These are phyloP conservation scores for Anniella stebbinsi DNA, from an alignment of 2,797 vertebrate genomes.

Conservation along the genomic window DNA sequence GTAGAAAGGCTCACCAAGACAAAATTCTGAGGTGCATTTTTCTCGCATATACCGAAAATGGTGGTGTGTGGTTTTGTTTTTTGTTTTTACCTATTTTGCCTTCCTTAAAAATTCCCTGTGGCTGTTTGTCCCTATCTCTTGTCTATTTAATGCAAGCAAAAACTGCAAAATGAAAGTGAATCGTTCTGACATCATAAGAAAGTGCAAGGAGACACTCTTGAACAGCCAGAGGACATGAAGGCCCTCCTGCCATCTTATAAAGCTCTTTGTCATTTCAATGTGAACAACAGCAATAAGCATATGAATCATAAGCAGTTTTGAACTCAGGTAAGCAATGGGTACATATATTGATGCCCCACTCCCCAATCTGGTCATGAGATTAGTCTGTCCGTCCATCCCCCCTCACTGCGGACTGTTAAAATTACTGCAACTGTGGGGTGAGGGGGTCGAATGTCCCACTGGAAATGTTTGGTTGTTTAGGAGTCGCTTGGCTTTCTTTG, in stretches of 20 bases:
- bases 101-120: constrained; percentile 63
- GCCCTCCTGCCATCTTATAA: constrained; percentile 67
- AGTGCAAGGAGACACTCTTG: constrained; percentile 71
- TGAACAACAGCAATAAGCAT: constrained; percentile 76
- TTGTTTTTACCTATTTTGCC: constrained; percentile 54
- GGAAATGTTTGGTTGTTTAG: constrained; percentile 63
- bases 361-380: constrained; percentile 45
- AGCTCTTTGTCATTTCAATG: constrained; percentile 78
- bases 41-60: constrained; percentile 1
- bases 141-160: constrained; percentile 76
- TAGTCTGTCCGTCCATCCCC: background rate
- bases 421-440: constrained; percentile 62
- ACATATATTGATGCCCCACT: constrained; percentile 66
- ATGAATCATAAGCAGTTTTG: constrained; percentile 74
- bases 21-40: constrained; percentile 24
- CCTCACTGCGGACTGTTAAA: constrained; percentile 67
- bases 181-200: constrained; percentile 79
- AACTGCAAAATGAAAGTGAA: constrained; percentile 77
- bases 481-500: constrained; percentile 68
- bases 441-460: constrained; percentile 40
- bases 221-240: constrained; percentile 77
- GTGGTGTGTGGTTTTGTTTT: constrained; percentile 42
- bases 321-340: constrained; percentile 68
- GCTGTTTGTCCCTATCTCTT: constrained; percentile 73
- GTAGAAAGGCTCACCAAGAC: background rate